Conservation (phyloP, 2,797 vertebrate species). For the Clarias platycephalus region DNA sequence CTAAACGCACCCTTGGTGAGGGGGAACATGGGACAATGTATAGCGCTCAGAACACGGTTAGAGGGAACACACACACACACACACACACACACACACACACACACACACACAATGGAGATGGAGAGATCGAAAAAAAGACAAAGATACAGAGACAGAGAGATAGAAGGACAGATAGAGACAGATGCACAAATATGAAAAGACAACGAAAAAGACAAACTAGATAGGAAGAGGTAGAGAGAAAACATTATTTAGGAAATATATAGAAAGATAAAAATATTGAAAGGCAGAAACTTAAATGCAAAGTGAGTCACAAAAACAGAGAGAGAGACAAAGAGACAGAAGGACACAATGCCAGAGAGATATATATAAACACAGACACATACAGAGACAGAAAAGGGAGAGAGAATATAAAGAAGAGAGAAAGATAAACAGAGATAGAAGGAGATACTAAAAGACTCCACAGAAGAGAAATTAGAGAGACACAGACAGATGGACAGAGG, state of each 20-base stretch:
- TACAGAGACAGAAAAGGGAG: not conserved
- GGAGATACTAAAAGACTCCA: too few relatives aligned
- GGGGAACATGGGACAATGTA: not conserved
- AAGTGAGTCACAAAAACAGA: not conserved
- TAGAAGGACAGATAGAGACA: not conserved
- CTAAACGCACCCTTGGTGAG: not conserved
- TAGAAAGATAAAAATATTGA: not conserved
- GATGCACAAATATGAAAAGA: not conserved
- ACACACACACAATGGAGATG: too few relatives aligned
- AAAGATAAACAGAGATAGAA: not conserved
- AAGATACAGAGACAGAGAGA: not conserved
- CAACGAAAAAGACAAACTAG: not conserved
- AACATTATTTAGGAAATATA: not conserved
- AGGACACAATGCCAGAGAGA: not conserved
- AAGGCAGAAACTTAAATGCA: not conserved
- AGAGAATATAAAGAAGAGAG: not conserved
- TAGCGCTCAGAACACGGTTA: not conserved
- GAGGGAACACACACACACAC: too few relatives aligned
- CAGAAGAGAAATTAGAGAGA: too few relatives aligned
- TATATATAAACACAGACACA: not conserved
- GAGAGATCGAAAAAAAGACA: not conserved
- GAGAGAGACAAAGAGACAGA: not conserved
- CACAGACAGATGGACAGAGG: too few relatives aligned
- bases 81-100: too few relatives aligned
- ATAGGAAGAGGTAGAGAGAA: not conserved